A percentile compares a stretch with the other conserved stretches of the same genome.
phyloP scores from a whole-genome alignment of 2,113 vertebrate genomes.

The Hydropotes inermis region DNA sequence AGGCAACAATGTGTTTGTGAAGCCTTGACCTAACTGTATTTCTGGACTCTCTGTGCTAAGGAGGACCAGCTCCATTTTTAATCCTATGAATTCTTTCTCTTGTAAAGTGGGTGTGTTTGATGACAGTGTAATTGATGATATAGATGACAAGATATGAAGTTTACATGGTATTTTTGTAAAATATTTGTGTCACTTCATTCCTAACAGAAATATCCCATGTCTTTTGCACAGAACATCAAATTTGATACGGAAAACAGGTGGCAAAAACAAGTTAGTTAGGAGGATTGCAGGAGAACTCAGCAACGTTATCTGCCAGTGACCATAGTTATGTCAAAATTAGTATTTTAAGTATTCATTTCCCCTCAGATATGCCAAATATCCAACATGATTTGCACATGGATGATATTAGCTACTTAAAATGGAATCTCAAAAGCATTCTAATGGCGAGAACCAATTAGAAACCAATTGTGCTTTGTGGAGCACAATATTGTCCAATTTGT shows the following conservation, averaged over 20 bases:
- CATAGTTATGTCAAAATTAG: constrained; percentile 12
- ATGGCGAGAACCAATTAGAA: not conserved
- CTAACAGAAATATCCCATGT: constrained; percentile 25
- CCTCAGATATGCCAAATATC: not conserved
- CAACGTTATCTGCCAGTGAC: constrained; percentile 26
- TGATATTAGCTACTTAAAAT: constrained; percentile 28
- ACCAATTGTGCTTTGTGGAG: not conserved
- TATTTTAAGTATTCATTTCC: constrained; percentile 22
- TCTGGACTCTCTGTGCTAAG: not conserved
- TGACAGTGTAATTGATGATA: constrained; percentile 26
- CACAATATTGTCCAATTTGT: not conserved
- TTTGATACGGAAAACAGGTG: constrained; percentile 33
- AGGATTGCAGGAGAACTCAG: constrained; percentile 9
- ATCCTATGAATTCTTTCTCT: not conserved
- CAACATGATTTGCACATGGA: not conserved
- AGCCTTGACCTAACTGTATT: not conserved
- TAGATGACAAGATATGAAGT: not conserved
- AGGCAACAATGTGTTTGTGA: not conserved
- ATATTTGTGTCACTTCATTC: constrained; percentile 30
- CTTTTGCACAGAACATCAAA: constrained; percentile 19
- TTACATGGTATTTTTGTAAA: constrained; percentile 29
- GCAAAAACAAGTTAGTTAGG: constrained; percentile 5
- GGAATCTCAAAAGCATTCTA: not conserved
- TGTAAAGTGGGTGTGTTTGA: not conserved
- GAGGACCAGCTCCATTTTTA: not conserved